Evolutionary conservation across 2,113 vertebrate genomes (phyloP).

Genomic region (Ellobius talpinus): DNA sequence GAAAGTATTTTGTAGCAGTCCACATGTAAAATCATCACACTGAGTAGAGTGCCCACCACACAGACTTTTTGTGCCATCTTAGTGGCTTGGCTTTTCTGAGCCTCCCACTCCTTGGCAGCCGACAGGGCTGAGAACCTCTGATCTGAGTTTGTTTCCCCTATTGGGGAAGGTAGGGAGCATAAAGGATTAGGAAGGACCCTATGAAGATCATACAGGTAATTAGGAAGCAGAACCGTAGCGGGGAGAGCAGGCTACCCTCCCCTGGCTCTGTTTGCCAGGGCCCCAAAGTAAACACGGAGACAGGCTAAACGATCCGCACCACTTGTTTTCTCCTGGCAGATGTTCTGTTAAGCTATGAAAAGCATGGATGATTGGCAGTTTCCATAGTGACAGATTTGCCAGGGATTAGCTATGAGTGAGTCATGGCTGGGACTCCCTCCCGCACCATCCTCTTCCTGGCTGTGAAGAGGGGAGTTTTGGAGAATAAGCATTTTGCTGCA

Average conservation of each 20-base stretch:
- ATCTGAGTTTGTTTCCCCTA: background rate
- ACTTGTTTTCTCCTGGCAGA: constrained; percentile 65
- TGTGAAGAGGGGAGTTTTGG: constrained; percentile 49
- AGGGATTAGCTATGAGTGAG: constrained; percentile 84
- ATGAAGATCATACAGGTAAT: background rate
- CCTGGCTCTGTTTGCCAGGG: constrained; percentile 1
- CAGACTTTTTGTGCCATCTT: background rate
- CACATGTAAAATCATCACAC: background rate
- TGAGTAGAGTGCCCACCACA: background rate
- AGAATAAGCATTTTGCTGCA: background rate
- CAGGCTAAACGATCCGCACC: background rate
- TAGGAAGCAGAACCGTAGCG: background rate
- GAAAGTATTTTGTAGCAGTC: constrained; percentile 15
- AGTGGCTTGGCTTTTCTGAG: background rate
- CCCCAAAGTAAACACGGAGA: background rate
- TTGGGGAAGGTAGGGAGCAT: background rate
- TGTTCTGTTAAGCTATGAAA: constrained; percentile 82
- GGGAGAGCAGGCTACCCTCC: background rate
- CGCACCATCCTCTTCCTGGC: constrained; percentile 44
- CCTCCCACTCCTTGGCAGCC: no score
- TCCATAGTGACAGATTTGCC: constrained; percentile 85
- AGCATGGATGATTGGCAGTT: constrained; percentile 85
- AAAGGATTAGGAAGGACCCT: background rate
- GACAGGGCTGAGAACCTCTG: background rate
- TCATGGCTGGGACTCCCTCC: constrained; percentile 74